Evolutionary conservation across 1,140 invertebrate species (phyloP).

Genomic region (Caenorhabditis brenneri): DNA sequence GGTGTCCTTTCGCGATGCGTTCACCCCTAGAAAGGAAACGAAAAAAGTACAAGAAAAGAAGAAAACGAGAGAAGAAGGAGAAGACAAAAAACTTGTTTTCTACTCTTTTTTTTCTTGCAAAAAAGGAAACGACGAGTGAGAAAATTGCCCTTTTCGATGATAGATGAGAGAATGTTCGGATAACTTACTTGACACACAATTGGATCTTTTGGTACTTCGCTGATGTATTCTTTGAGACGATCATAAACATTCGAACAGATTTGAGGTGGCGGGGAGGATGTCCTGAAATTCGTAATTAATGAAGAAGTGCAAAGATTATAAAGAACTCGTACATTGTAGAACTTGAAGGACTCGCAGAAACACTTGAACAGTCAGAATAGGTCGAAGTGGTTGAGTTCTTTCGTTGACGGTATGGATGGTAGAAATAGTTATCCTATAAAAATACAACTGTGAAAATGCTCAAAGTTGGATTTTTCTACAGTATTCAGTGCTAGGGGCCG

Average conservation of each 20-base stretch:
- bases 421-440: background rate
- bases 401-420: slow-evolving; percentile 34
- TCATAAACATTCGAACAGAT: background rate
- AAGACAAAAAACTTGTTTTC: background rate
- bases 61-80: background rate
- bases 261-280: background rate
- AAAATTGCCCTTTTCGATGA: slow-evolving; percentile 36
- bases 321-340: background rate
- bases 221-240: slow-evolving; percentile 19
- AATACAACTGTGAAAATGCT: background rate
- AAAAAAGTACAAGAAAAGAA: slow-evolving; percentile 4
- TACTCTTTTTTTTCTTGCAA: background rate
- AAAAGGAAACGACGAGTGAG: background rate
- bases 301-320: background rate
- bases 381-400: slow-evolving; percentile 21
- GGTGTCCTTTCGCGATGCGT: background rate
- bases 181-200: slow-evolving; percentile 14
- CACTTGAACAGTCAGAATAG: slow-evolving; percentile 15
- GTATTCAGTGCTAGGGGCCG: too few species aligned
- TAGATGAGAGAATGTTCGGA: background rate
- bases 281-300: slow-evolving; percentile 2
- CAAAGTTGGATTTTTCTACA: too few species aligned
- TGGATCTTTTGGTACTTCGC: slow-evolving; percentile 24
- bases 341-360: slow-evolving; percentile 9
- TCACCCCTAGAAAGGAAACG: background rate